Percentiles rank a stretch among this genome's conserved stretches.
These are phyloP conservation scores for Machimus atricapillus DNA, from an alignment of 2,888 invertebrate genomes.

Conservation along the genomic window DNA sequence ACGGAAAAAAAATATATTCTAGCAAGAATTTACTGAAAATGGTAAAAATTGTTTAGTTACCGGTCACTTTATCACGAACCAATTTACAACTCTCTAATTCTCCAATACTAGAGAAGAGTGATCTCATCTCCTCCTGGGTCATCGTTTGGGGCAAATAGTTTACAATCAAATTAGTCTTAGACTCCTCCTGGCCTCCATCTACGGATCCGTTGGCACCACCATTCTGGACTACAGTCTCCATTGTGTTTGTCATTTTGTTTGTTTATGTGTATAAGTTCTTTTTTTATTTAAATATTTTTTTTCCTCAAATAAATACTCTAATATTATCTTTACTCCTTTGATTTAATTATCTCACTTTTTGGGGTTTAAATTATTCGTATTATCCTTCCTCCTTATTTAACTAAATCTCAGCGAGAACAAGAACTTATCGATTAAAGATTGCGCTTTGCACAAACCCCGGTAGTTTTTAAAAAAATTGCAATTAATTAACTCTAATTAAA, in stretches of 20 bases:
- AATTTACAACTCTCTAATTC: conserved; percentile 97
- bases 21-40: conserved; percentile 1
- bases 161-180: conserved; percentile 93
- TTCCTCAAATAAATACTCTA: conserved; percentile 39
- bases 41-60: conserved; percentile 61
- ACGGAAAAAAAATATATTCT: not conserved
- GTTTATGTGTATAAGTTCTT: conserved; percentile 57
- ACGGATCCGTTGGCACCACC: conserved; percentile 66
- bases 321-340: conserved; percentile 46
- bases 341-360: conserved; percentile 57
- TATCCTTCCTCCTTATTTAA: conserved; percentile 4
- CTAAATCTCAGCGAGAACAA: conserved; percentile 26
- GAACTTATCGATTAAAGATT: conserved; percentile 51
- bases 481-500: conserved; percentile 43
- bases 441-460: conserved; percentile 62
- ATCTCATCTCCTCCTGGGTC: conserved; percentile 94
- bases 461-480: conserved; percentile 45
- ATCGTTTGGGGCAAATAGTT: conserved; percentile 95
- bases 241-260: conserved; percentile 61
- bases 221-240: conserved; percentile 80
- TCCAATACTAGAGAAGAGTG: conserved; percentile 92
- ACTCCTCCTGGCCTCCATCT: conserved; percentile 84
- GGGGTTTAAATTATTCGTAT: conserved; percentile 48
- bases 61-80: conserved; percentile 95
- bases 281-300: conserved; percentile 60